phyloP scores from a whole-genome alignment of 1,140 invertebrate genomes.

The Drosophila murphyi region DNA sequence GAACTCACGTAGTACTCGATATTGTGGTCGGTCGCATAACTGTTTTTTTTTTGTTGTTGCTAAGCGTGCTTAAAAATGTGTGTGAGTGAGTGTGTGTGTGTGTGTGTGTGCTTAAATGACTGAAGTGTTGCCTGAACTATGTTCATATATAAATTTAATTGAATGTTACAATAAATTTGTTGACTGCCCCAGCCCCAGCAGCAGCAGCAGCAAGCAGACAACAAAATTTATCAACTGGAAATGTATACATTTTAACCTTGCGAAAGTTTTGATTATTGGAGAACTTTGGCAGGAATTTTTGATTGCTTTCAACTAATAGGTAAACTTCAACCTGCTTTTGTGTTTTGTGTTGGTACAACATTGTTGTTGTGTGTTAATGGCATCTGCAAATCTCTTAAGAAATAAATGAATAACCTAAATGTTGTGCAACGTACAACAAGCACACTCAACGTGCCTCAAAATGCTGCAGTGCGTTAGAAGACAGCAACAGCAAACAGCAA shows the following conservation, averaged over 20 bases:
- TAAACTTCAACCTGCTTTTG: too few relatives aligned
- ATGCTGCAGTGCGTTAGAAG: background rate
- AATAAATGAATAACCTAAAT: background rate
- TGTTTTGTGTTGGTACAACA: too few relatives aligned
- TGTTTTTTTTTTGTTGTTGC: slow-evolving; percentile 56
- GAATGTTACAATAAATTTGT: slow-evolving; percentile 58
- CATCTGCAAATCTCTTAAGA: background rate
- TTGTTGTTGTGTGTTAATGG: background rate
- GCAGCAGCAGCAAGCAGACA: too few relatives aligned
- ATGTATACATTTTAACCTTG: too few relatives aligned
- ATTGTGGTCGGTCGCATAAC: slow-evolving; percentile 59
- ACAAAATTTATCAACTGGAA: background rate
- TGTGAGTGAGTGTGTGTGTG: slow-evolving; percentile 1
- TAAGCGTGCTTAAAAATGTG: slow-evolving; percentile 41
- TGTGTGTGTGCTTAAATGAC: slow-evolving; percentile 41
- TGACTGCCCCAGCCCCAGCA: too few relatives aligned
- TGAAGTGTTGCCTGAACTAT: slow-evolving; percentile 27
- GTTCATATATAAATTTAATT: slow-evolving; percentile 13
- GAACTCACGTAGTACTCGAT: slow-evolving; percentile 18
- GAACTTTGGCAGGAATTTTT: too few relatives aligned
- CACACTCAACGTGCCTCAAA: background rate
- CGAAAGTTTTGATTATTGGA: too few relatives aligned
- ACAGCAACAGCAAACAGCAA: slow-evolving; percentile 1
- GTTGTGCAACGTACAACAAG: slow-evolving; percentile 1
- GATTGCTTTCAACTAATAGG: background rate